These are phyloP conservation scores for Neotoma lepida DNA, from an alignment of 2,113 vertebrate species.

Conservation along the genomic window DNA sequence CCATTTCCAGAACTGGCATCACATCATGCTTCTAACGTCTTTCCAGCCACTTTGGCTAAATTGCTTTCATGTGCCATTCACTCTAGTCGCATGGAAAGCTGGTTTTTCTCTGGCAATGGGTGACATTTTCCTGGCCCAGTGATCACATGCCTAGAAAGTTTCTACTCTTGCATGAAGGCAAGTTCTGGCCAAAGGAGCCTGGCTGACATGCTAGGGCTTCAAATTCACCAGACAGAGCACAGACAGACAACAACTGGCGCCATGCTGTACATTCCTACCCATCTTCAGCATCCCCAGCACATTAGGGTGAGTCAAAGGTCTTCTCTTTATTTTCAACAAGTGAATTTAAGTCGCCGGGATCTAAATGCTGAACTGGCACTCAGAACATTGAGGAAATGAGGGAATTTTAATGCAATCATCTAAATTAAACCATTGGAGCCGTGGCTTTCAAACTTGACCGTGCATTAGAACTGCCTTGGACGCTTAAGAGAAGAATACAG, in stretches of 20 bases:
- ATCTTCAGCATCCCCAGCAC: constrained; percentile 56
- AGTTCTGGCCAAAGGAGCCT: constrained; percentile 74
- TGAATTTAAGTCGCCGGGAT: not conserved
- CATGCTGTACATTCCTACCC: constrained; percentile 49
- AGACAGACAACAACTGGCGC: constrained; percentile 73
- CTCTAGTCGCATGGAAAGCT: constrained; percentile 64
- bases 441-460: not conserved
- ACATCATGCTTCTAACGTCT: not conserved
- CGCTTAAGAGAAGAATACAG: not conserved
- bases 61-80: constrained; percentile 74
- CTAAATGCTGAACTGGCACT: constrained; percentile 38
- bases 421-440: constrained; percentile 40
- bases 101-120: constrained; percentile 74
- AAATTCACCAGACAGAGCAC: constrained; percentile 61
- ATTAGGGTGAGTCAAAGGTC: constrained; percentile 68
- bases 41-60: constrained; percentile 63
- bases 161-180: constrained; percentile 72
- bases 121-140: constrained; percentile 79
- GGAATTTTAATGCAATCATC: constrained; percentile 25
- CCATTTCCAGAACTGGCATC: constrained; percentile 15
- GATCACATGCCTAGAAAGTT: constrained; percentile 75
- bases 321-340: constrained; percentile 70
- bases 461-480: not conserved
- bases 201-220: constrained; percentile 70
- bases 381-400: constrained; percentile 29